Conservation (phyloP, 2,113 vertebrate species). For the Planiliza haematocheilus region DNA sequence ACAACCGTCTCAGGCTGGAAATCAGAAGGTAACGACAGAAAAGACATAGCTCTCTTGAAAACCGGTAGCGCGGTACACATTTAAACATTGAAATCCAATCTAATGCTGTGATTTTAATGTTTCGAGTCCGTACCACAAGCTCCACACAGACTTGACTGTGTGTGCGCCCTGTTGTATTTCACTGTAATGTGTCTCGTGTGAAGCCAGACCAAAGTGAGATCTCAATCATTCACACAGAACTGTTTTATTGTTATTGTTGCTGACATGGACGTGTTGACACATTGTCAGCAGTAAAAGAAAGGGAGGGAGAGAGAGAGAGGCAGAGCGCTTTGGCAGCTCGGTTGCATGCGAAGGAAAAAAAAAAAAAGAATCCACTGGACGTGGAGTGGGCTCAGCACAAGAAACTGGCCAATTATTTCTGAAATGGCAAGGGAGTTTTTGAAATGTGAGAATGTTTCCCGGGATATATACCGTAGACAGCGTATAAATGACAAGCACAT, state of each 20-base stretch:
- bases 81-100: not conserved
- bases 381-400: conserved; percentile 68
- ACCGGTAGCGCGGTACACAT: not conserved
- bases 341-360: conserved; percentile 41
- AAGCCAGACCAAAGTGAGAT: conserved; percentile 71
- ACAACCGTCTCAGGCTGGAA: conserved; percentile 15
- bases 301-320: conserved; percentile 22
- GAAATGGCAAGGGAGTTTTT: conserved; percentile 80
- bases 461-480: conserved; percentile 71
- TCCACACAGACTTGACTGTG: conserved; percentile 16
- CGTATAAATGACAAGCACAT: conserved; percentile 79
- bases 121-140: not conserved
- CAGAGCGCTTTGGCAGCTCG: conserved; percentile 64
- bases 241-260: conserved; percentile 78
- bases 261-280: conserved; percentile 79
- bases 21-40: not conserved
- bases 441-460: conserved; percentile 76
- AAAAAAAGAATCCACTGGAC: conserved; percentile 51
- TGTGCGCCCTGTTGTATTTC: conserved; percentile 53
- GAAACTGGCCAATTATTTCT: conserved; percentile 82
- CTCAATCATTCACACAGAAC: conserved; percentile 77
- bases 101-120: not conserved
- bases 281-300: conserved; percentile 75
- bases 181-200: conserved; percentile 64
- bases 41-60: not conserved